Evolutionary conservation across 2,113 vertebrate genomes (phyloP).

Genomic region (Takifugu flavidus): DNA sequence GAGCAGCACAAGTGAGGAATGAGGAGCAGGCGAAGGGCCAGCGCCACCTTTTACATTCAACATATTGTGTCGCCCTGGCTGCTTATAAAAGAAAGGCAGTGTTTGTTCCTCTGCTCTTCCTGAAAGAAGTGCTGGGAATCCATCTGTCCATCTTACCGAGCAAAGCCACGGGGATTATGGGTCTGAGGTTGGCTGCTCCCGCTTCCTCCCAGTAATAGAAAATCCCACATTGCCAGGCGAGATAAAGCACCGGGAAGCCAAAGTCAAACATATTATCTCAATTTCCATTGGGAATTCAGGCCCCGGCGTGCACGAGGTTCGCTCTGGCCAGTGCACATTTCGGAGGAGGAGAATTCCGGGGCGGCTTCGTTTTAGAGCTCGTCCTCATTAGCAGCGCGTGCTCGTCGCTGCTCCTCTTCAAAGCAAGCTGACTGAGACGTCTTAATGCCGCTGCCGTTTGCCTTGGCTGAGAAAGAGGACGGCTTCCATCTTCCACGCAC

Average conservation of each 20-base stretch:
- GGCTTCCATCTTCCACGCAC: constrained; percentile 38
- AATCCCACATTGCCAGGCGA: constrained; percentile 40
- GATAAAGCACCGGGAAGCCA: constrained; percentile 41
- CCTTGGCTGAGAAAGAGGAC: constrained; percentile 37
- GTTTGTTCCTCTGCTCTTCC: constrained; percentile 31
- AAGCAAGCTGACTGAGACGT: constrained; percentile 50
- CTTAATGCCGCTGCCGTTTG: constrained; percentile 32
- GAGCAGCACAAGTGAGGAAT: constrained; percentile 43
- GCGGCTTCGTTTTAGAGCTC: constrained; percentile 30
- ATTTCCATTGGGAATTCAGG: constrained; percentile 26
- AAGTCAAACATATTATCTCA: constrained; percentile 37
- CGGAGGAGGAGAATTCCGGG: constrained; percentile 4
- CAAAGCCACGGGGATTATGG: constrained; percentile 41
- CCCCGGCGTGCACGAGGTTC: neutral
- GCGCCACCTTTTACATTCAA: no score
- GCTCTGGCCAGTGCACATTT: neutral
- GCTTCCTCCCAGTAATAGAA: constrained; percentile 55
- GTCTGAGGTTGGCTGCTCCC: constrained; percentile 40
- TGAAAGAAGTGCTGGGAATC: constrained; percentile 38
- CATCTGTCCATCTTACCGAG: constrained; percentile 44
- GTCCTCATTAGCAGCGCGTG: constrained; percentile 36
- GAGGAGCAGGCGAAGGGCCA: constrained; percentile 8
- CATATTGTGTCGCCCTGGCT: no score
- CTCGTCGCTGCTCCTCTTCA: constrained; percentile 44
- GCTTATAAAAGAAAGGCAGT: constrained; percentile 33